Evolutionary conservation across 2,797 vertebrate genomes (phyloP).

Genomic region (Semotilus atromaculatus): DNA sequence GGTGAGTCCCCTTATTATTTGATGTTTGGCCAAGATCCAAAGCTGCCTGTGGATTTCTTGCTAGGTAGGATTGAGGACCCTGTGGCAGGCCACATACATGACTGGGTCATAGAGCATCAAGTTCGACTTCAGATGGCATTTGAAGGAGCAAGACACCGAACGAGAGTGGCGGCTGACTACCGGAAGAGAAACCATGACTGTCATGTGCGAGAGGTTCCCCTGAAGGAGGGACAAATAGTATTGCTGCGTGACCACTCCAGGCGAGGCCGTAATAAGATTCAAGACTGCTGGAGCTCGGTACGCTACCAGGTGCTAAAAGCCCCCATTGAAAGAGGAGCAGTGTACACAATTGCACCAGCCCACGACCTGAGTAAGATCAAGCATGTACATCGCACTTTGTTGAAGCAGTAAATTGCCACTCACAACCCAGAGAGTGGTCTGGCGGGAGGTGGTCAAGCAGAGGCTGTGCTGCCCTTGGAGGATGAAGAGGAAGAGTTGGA

Average conservation of each 20-base stretch:
- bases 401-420: too few species aligned
- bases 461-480: too few species aligned
- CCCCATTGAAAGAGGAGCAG: not conserved
- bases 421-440: too few species aligned
- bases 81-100: not conserved
- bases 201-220: not conserved
- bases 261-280: not conserved
- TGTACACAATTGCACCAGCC: not conserved
- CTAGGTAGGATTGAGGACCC: too few species aligned
- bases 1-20: not conserved
- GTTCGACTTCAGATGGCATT: not conserved
- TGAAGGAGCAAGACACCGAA: not conserved
- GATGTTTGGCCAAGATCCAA: not conserved
- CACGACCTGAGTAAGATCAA: not conserved
- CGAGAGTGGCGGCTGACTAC: too few species aligned
- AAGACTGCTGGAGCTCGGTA: not conserved
- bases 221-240: not conserved
- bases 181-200: not conserved
- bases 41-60: too few species aligned
- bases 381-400: not conserved
- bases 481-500: too few species aligned
- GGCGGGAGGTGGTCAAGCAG: too few species aligned
- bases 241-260: not conserved
- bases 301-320: not conserved
- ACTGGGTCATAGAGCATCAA: not conserved